Base-by-base conservation (phyloP, 2,113 vertebrate species). In the Seriola aureovittata region DNA sequence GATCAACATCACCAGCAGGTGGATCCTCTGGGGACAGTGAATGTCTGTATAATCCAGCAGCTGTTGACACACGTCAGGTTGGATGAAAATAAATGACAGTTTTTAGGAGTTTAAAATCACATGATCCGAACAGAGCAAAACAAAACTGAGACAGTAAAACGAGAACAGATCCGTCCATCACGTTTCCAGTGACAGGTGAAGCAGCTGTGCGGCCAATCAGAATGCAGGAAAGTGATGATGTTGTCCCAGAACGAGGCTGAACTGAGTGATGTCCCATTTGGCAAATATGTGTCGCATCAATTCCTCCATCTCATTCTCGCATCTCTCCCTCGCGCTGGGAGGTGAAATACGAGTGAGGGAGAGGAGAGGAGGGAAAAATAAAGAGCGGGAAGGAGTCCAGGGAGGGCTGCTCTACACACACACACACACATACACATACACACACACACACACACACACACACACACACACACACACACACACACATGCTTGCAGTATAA, bases 241-340 rank as follows among this genome's bases (percentile, higher is more conserved):
- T 5, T 11, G 21, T 19, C 1, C 52, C 46, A n/a, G 21, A 70
- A 3, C 2, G 23, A 71, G 32, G 67, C 34, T 2, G 32, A 2
- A n/a, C n/a, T 2, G 32, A 32, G 1, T 2, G 3, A 40, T 6
- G 17, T 70, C 76, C 67, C 58, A 23, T 32, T 29, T 54, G 66
- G 42, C 29, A 40, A 52, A 60, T 5, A 25, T 3, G 46, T n/a
- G 34, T 65, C 2, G 13, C 29, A 3, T 82, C 80, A 48, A 11
- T 4, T 48, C 14, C 48, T 72, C 32, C 62, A 2, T 72, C 85
- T 77, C 78, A 77, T 77, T 80, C 65, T 74, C 88, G 14, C 71
- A 3, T 78, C 36, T 17, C 19, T 76, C 76, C 75, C 78, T 52
- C 11, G 0, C 3, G 44, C 64, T 21, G 16, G 14, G 1, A 63